Percentiles rank a stretch among this genome's conserved stretches.
phyloP scores from a whole-genome alignment of 1,140 invertebrate genomes.

The Drosophila navojoa region DNA sequence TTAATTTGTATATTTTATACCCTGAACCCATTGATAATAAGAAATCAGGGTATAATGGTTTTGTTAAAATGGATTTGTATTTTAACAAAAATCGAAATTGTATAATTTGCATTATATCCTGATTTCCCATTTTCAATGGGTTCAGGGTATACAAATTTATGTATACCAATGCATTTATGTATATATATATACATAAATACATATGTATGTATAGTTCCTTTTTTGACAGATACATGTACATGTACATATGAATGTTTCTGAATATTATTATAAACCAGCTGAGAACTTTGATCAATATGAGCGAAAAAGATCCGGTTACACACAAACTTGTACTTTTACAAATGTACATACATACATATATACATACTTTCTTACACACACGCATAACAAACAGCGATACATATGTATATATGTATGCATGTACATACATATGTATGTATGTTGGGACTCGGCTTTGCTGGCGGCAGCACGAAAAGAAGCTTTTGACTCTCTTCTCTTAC shows the following conservation, averaged over 20 bases:
- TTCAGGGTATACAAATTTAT: too few relatives aligned
- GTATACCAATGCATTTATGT: too few relatives aligned
- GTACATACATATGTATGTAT: neutral
- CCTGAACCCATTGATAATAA: too few relatives aligned
- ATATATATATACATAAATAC: too few relatives aligned
- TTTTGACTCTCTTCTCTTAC: constrained; percentile 40
- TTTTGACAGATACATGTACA: too few relatives aligned
- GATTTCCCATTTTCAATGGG: too few relatives aligned
- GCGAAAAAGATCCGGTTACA: constrained; percentile 52
- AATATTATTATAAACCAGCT: constrained; percentile 10
- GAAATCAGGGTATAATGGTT: too few relatives aligned
- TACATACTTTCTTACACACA: neutral
- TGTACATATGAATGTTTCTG: neutral
- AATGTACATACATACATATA: neutral
- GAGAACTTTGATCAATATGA: constrained; percentile 25
- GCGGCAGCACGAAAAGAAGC: constrained; percentile 19
- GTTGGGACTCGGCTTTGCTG: constrained; percentile 10
- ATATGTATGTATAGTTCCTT: too few relatives aligned
- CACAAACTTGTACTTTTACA: neutral
- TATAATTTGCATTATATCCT: too few relatives aligned
- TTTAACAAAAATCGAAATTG: too few relatives aligned
- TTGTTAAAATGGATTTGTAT: too few relatives aligned
- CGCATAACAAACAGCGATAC: neutral
- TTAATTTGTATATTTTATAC: neutral
- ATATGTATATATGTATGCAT: neutral